Percentiles rank a stretch among this genome's conserved stretches.
phyloP scores from a whole-genome alignment of 35 echinoderm and acorn worm genomes.

The Antedon bifida region DNA sequence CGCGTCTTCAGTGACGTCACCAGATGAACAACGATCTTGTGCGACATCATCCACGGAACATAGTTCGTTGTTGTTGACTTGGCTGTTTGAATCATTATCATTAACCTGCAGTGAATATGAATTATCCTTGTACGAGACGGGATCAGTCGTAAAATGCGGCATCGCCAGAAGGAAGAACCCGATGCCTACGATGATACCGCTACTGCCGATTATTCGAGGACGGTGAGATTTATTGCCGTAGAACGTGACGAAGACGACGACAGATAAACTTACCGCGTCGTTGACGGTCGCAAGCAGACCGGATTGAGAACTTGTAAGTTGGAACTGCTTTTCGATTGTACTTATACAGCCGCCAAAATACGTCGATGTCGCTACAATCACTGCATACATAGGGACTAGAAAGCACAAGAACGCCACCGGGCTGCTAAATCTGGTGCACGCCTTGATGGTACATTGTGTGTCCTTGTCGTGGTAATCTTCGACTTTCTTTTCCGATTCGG shows the following conservation, averaged over 20 bases:
- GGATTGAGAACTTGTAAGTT: constrained; percentile 18
- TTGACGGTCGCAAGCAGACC: constrained; percentile 18
- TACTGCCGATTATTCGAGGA: constrained; percentile 19
- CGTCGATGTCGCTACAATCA: not conserved
- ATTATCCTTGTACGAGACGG: not conserved
- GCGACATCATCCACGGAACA: not conserved
- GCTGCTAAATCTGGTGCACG: not conserved
- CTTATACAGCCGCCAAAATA: constrained; percentile 20
- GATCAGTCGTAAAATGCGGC: constrained; percentile 11
- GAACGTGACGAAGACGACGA: constrained; percentile 27
- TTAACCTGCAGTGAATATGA: not conserved
- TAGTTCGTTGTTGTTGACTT: not conserved
- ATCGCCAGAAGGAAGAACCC: not conserved
- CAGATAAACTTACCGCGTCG: constrained; percentile 13
- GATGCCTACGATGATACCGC: not conserved
- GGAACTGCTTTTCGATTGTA: constrained; percentile 29
- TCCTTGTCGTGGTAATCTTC: not conserved
- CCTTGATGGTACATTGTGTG: not conserved
- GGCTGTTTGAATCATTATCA: not conserved
- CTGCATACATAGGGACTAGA: not conserved
- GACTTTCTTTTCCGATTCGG: not conserved
- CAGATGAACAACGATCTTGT: not conserved
- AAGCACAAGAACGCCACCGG: not conserved
- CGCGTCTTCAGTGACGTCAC: not conserved
- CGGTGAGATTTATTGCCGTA: constrained; percentile 31